phyloP scores from a whole-genome alignment of 2,888 invertebrate species.

The Artemia sinica region DNA sequence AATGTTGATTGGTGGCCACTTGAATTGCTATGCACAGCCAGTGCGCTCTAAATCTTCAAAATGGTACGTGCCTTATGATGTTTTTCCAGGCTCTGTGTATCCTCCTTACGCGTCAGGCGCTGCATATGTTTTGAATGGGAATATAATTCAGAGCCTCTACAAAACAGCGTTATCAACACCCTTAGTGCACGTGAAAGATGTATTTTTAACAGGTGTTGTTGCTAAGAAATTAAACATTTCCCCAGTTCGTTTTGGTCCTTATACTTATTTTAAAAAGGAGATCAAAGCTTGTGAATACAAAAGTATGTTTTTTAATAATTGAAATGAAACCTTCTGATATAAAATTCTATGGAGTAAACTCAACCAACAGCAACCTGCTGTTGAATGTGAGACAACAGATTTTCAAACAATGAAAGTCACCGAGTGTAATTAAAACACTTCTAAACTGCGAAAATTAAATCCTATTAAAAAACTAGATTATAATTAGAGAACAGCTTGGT shows the following conservation, averaged over 20 bases:
- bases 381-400: too few relatives aligned
- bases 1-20: constrained; percentile 46
- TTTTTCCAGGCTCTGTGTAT: constrained; percentile 51
- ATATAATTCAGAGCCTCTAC: constrained; percentile 47
- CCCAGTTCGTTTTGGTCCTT: not conserved
- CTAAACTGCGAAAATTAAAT: too few relatives aligned
- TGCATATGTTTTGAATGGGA: constrained; percentile 53
- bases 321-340: not conserved
- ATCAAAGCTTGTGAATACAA: not conserved
- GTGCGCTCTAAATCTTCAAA: constrained; percentile 54
- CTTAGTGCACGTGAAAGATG: constrained; percentile 42
- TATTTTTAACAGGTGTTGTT: constrained; percentile 29
- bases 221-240: constrained; percentile 23
- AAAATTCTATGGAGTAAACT: not conserved
- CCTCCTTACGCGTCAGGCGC: constrained; percentile 66
- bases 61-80: constrained; percentile 57
- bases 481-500: too few relatives aligned
- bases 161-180: constrained; percentile 43
- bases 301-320: not conserved
- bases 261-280: not conserved
- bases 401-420: too few relatives aligned
- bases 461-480: too few relatives aligned
- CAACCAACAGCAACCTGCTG: too few relatives aligned
- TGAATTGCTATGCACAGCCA: constrained; percentile 60
- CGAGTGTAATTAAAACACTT: too few relatives aligned